Percentiles rank a stretch among this genome's conserved stretches.
phyloP scores from a whole-genome alignment of 2,797 vertebrate species.

The Scarus forsteni region DNA sequence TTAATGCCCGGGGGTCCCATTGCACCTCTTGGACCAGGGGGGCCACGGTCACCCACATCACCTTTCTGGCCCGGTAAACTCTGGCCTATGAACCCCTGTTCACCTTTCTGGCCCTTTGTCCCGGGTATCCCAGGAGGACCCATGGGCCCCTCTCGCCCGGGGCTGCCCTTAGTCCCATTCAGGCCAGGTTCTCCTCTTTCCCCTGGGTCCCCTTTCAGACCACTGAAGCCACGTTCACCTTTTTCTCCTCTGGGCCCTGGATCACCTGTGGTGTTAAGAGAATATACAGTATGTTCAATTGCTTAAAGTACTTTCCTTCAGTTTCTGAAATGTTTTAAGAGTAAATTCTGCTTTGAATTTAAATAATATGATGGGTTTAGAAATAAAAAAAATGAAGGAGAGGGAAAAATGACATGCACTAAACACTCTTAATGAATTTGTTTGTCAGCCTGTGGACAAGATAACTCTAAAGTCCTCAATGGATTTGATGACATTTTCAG shows the following conservation, averaged over 20 bases:
- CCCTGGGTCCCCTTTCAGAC: conserved; percentile 83
- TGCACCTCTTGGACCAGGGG: conserved; percentile 87
- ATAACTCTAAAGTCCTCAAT: no score
- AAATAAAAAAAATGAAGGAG: no score
- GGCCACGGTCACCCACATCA: conserved; percentile 84
- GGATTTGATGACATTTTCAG: no score
- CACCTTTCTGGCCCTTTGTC: conserved; percentile 86
- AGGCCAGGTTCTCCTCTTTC: conserved; percentile 81
- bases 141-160: conserved; percentile 84
- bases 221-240: conserved; percentile 78
- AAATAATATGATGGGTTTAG: no score
- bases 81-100: conserved; percentile 87
- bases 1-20: conserved; percentile 82
- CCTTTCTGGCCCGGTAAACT: conserved; percentile 84
- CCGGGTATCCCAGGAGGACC: conserved; percentile 89
- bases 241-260: conserved; percentile 78
- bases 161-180: conserved; percentile 86
- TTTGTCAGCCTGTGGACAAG: no score
- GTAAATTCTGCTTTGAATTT: no score
- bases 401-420: no score
- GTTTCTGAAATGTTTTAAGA: not conserved
- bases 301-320: not conserved
- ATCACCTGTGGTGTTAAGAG: conserved; percentile 81
- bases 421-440: no score
- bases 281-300: conserved; percentile 1